Percentiles rank a stretch among this genome's conserved stretches.
Evolutionary conservation across 2,888 invertebrate genomes (phyloP).

Genomic region (Colletes collaris): DNA sequence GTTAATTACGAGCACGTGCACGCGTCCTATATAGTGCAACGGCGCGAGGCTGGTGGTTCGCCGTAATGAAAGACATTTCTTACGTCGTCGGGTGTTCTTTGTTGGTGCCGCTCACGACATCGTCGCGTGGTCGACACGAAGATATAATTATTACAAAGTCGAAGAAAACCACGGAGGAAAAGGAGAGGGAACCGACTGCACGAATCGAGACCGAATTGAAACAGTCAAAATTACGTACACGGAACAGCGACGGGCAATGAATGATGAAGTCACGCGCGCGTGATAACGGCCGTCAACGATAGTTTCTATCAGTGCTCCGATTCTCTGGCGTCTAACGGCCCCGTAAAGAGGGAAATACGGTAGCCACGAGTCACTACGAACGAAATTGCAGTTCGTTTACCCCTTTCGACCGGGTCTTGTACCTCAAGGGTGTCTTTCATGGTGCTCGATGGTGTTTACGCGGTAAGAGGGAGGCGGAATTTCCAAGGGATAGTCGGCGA

Average conservation of each 20-base stretch:
- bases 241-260: no score
- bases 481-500: slow-evolving; percentile 42
- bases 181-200: slow-evolving; percentile 31
- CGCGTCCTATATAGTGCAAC: slow-evolving; percentile 70
- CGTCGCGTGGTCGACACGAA: slow-evolving; percentile 25
- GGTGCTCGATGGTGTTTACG: slow-evolving; percentile 26
- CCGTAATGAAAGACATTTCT: slow-evolving; percentile 71
- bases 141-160: slow-evolving; percentile 69
- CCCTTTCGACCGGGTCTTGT: background rate
- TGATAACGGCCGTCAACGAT: no score
- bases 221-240: no score
- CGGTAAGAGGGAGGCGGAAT: slow-evolving; percentile 46
- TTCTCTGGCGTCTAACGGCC: no score
- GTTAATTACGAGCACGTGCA: slow-evolving; percentile 75
- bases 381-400: slow-evolving; percentile 24
- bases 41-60: slow-evolving; percentile 52
- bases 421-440: background rate
- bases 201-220: slow-evolving; percentile 52
- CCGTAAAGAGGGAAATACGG: no score
- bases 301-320: no score
- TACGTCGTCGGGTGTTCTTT: slow-evolving; percentile 62
- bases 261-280: no score
- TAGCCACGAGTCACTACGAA: background rate
- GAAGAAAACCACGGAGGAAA: slow-evolving; percentile 54
- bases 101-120: slow-evolving; percentile 62